Evolutionary conservation across 2,888 invertebrate species (phyloP).

Genomic region (Cyaniris semiargus): DNA sequence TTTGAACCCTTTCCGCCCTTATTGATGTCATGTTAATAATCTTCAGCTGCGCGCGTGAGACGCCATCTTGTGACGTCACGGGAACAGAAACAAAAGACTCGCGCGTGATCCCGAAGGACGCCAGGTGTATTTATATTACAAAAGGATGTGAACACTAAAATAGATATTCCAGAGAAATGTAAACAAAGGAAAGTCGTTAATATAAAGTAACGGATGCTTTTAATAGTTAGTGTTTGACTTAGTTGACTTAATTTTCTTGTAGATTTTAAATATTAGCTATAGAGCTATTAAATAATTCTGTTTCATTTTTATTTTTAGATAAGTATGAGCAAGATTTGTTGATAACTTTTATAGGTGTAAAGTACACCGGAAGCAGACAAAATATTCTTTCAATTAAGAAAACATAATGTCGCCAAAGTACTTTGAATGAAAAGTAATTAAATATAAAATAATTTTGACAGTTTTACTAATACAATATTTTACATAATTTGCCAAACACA

Average conservation of each 20-base stretch:
- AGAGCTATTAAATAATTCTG: too few species aligned
- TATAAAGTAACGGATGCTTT: neutral
- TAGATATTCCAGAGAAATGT: neutral
- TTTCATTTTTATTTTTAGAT: too few species aligned
- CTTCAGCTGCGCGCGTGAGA: neutral
- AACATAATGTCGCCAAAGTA: too few species aligned
- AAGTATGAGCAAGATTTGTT: too few species aligned
- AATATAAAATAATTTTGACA: too few species aligned
- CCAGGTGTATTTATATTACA: slow-evolving; percentile 3
- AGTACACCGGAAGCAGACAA: too few species aligned
- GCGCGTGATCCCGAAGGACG: slow-evolving; percentile 18
- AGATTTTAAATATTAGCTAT: too few species aligned
- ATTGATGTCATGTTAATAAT: slow-evolving; percentile 12
- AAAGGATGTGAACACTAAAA: neutral
- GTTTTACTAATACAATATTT: neutral
- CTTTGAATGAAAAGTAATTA: too few species aligned
- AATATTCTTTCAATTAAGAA: too few species aligned
- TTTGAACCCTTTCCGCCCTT: slow-evolving; percentile 9
- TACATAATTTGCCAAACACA: neutral
- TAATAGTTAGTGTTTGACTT: neutral
- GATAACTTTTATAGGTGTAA: too few species aligned
- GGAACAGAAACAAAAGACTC: neutral
- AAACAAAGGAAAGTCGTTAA: neutral
- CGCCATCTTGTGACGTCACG: slow-evolving; percentile 8
- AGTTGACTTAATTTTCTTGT: neutral